Conservation (phyloP, 1,140 invertebrate genomes). For the Drosophila kepulauana region DNA sequence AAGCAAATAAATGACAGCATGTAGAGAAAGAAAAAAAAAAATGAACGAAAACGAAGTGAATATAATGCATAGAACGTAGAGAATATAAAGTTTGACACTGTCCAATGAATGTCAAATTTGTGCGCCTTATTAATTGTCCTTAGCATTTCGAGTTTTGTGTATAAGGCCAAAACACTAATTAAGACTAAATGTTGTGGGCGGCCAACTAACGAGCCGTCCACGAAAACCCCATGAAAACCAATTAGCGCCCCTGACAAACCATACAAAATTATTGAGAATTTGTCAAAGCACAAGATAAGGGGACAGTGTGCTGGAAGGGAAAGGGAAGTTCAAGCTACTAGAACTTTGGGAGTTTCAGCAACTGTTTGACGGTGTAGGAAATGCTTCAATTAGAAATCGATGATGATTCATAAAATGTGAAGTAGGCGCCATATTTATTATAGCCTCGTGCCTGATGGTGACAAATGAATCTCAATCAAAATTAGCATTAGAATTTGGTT, state of each 20-base stretch:
- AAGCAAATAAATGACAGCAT: constrained; percentile 81
- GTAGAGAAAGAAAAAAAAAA: constrained; percentile 48
- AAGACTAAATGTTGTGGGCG: constrained; percentile 71
- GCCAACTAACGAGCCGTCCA: constrained; percentile 41
- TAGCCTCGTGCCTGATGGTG: not conserved
- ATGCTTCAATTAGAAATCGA: constrained; percentile 3
- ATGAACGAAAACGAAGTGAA: constrained; percentile 28
- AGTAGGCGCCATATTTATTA: constrained; percentile 2
- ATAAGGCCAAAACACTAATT: constrained; percentile 58
- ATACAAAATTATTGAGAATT: constrained; percentile 33
- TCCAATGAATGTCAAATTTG: constrained; percentile 80
- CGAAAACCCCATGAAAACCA: constrained; percentile 43
- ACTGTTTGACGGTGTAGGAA: not conserved
- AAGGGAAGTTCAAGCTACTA: not conserved
- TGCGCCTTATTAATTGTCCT: constrained; percentile 76
- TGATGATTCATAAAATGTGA: constrained; percentile 4
- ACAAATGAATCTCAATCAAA: constrained; percentile 4
- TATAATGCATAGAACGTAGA: constrained; percentile 20
- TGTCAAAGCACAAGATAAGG: not conserved
- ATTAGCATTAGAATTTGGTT: not conserved
- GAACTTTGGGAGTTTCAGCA: not conserved
- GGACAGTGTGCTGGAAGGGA: not conserved
- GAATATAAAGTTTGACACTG: constrained; percentile 42
- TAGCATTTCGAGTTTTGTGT: constrained; percentile 52
- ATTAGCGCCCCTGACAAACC: constrained; percentile 38